These are phyloP conservation scores for Diplolepis rosae DNA, from an alignment of 2,888 invertebrate genomes.

Conservation along the genomic window DNA sequence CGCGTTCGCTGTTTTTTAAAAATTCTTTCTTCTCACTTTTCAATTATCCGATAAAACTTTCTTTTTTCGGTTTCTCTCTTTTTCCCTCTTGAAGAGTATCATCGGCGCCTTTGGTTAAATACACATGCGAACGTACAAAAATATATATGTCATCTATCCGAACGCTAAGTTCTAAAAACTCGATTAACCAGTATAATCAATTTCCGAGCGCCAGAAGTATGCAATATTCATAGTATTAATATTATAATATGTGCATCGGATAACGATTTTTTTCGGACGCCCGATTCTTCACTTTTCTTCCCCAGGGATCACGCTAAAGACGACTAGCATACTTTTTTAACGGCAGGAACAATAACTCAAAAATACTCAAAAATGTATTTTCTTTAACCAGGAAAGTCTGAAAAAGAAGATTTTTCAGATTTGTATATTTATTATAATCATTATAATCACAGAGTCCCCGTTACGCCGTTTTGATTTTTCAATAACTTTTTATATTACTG, in stretches of 20 bases:
- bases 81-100: conserved; percentile 32
- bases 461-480: conserved; percentile 29
- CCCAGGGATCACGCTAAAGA: conserved; percentile 40
- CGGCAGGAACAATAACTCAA: conserved; percentile 14
- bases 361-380: background rate
- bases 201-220: conserved; percentile 58
- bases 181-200: conserved; percentile 60
- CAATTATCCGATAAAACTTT: background rate
- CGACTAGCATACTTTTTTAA: conserved; percentile 30
- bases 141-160: conserved; percentile 72
- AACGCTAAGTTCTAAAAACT: conserved; percentile 71
- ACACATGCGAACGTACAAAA: conserved; percentile 71
- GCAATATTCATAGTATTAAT: conserved; percentile 17
- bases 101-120: conserved; percentile 41
- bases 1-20: conserved; percentile 40
- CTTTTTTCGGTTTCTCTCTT: conserved; percentile 35
- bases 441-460: background rate
- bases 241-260: conserved; percentile 24
- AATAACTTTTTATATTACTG: background rate
- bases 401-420: background rate
- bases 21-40: conserved; percentile 23
- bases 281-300: conserved; percentile 27
- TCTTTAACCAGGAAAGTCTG: background rate
- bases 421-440: background rate
- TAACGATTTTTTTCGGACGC: conserved; percentile 1